These are phyloP conservation scores for Selene dorsalis DNA, from an alignment of 2,797 vertebrate genomes.

Conservation along the genomic window DNA sequence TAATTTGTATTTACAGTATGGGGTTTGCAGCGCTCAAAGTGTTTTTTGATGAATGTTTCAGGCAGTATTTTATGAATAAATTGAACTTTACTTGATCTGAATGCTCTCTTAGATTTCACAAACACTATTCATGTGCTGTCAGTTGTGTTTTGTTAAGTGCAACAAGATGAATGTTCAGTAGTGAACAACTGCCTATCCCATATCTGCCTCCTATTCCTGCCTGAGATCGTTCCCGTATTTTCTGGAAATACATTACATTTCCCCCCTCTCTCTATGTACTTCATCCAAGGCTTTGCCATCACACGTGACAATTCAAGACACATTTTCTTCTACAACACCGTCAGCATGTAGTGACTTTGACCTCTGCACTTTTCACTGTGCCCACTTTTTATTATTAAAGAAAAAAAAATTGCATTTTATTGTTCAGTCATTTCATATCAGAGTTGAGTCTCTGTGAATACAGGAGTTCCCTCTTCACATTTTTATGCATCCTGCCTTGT, in stretches of 20 bases:
- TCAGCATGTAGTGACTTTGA: constrained; percentile 22
- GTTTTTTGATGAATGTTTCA: constrained; percentile 46
- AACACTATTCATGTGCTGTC: constrained; percentile 43
- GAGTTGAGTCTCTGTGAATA: constrained; percentile 29
- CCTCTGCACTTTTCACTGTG: constrained; percentile 20
- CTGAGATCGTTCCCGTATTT: constrained; percentile 29
- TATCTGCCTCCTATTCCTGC: constrained; percentile 15
- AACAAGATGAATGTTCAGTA: constrained; percentile 45
- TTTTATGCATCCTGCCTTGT: neutral
- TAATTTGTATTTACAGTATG: constrained; percentile 39
- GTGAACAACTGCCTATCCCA: constrained; percentile 9
- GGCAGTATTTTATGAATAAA: constrained; percentile 46
- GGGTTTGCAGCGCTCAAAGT: constrained; percentile 34
- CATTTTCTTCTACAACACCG: constrained; percentile 8
- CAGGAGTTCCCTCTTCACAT: constrained; percentile 27
- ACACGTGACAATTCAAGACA: constrained; percentile 7
- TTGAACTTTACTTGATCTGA: constrained; percentile 30
- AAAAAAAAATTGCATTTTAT: constrained; percentile 44
- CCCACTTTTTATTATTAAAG: constrained; percentile 23
- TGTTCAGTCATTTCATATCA: constrained; percentile 17
- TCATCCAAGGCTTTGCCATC: constrained; percentile 6
- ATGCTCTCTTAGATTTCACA: constrained; percentile 27
- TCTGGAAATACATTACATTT: constrained; percentile 12
- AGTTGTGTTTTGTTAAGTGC: constrained; percentile 36
- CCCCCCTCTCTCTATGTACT: constrained; percentile 1